Percentiles rank a stretch among this genome's conserved stretches.
Conservation (phyloP, 2,888 invertebrate genomes). For the Polyommatus icarus region DNA sequence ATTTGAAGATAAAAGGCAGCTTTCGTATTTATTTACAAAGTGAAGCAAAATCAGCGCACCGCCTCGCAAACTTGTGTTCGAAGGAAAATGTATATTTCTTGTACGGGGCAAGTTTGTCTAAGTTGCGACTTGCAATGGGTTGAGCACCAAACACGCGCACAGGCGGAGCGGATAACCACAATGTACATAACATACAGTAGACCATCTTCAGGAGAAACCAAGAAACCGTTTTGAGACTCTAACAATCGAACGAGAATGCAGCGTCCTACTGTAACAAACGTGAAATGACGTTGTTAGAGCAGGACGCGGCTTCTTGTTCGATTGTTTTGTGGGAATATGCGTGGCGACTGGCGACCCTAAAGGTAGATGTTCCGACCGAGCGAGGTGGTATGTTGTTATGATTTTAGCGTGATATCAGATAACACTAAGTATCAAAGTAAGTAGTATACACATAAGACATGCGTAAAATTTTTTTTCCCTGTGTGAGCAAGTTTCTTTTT, state of each 20-base stretch:
- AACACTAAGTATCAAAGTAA: neutral
- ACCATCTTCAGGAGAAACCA: too few species aligned
- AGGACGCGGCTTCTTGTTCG: too few species aligned
- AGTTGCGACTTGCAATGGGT: conserved; percentile 55
- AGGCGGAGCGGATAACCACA: conserved; percentile 29
- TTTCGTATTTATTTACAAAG: conserved; percentile 53
- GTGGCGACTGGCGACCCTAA: too few species aligned
- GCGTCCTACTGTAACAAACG: too few species aligned
- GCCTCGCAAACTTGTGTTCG: conserved; percentile 58
- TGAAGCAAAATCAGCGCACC: conserved; percentile 55
- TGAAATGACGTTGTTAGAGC: too few species aligned
- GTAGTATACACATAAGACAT: too few species aligned
- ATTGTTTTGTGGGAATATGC: too few species aligned
- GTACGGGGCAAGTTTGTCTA: conserved; percentile 60
- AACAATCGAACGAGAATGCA: too few species aligned
- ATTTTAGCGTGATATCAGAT: neutral
- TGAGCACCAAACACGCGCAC: conserved; percentile 19
- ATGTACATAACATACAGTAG: neutral
- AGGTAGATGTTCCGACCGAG: too few species aligned
- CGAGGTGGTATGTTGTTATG: too few species aligned
- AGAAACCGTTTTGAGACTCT: too few species aligned
- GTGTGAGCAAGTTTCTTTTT: neutral
- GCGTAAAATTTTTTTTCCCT: too few species aligned
- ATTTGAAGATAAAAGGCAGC: conserved; percentile 43
- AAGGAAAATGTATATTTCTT: conserved; percentile 67